phyloP scores from a whole-genome alignment of 2,113 vertebrate species.

The Lepus timidus region DNA sequence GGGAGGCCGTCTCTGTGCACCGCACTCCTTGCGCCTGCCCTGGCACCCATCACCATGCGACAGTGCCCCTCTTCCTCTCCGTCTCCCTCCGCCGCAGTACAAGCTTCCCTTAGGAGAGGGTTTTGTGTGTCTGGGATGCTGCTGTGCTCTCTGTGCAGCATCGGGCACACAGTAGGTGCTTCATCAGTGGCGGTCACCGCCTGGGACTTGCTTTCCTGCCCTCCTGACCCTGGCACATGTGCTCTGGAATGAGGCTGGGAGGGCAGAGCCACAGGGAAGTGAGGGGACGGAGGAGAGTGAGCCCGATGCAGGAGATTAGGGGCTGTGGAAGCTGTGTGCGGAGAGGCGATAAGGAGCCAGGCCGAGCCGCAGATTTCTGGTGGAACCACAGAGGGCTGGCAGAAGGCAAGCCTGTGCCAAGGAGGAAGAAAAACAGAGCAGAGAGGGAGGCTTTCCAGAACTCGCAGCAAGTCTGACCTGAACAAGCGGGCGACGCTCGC shows the following conservation, averaged over 20 bases:
- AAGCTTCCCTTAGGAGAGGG: not conserved
- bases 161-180: not conserved
- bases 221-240: not conserved
- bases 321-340: not conserved
- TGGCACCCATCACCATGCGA: not conserved
- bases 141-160: not conserved
- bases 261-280: not conserved
- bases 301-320: not conserved
- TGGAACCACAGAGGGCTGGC: not conserved
- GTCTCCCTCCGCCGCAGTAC: not conserved
- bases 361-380: constrained; percentile 24
- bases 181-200: not conserved
- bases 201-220: not conserved
- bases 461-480: not conserved
- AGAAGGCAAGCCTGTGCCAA: constrained; percentile 4
- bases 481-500: not conserved
- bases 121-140: not conserved
- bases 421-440: constrained; percentile 7
- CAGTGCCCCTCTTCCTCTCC: not conserved
- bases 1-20: not conserved
- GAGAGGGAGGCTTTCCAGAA: not conserved
- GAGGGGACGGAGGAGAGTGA: not conserved
- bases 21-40: too few relatives aligned
- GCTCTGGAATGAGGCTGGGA: not conserved
- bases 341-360: not conserved